These are phyloP conservation scores for Trissoscelio sp. DNA, from an alignment of 2,888 invertebrate genomes.

Conservation along the genomic window DNA sequence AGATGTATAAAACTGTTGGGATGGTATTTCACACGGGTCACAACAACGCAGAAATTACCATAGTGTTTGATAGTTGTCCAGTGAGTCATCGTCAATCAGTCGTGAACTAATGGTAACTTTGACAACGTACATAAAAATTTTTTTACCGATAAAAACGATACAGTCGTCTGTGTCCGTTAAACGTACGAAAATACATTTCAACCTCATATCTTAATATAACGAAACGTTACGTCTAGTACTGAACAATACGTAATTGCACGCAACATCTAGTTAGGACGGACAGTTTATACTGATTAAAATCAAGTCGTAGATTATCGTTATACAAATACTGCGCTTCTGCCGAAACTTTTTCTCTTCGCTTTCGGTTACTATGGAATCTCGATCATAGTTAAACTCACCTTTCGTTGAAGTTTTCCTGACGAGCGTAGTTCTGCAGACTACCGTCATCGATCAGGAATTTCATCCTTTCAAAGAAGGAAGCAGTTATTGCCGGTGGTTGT, in stretches of 20 bases:
- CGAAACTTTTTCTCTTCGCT: conserved; percentile 22
- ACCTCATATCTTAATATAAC: conserved; percentile 11
- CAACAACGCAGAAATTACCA: conserved; percentile 88
- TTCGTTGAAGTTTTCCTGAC: conserved; percentile 97
- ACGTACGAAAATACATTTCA: conserved; percentile 8
- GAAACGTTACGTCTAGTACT: conserved; percentile 70
- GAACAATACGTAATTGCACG: conserved; percentile 74
- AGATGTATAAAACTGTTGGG: conserved; percentile 84
- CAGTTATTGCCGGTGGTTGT: conserved; percentile 98
- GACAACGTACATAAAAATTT: conserved; percentile 33
- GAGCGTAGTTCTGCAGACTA: conserved; percentile 98
- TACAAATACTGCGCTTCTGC: conserved; percentile 29
- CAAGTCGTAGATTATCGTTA: conserved; percentile 36
- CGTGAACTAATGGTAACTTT: conserved; percentile 32
- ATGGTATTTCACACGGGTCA: conserved; percentile 90
- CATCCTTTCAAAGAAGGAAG: conserved; percentile 99
- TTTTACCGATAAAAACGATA: conserved; percentile 20
- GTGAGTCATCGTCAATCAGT: conserved; percentile 50
- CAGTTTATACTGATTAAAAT: conserved; percentile 71
- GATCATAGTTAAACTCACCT: conserved; percentile 88
- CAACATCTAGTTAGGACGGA: conserved; percentile 80
- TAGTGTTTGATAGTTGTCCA: conserved; percentile 53
- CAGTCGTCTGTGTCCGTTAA: conserved; percentile 41
- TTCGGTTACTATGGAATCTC: conserved; percentile 22
- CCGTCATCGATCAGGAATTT: conserved; percentile 99